Conservation (phyloP, 2,113 vertebrate genomes). For the Gila orcuttii region DNA sequence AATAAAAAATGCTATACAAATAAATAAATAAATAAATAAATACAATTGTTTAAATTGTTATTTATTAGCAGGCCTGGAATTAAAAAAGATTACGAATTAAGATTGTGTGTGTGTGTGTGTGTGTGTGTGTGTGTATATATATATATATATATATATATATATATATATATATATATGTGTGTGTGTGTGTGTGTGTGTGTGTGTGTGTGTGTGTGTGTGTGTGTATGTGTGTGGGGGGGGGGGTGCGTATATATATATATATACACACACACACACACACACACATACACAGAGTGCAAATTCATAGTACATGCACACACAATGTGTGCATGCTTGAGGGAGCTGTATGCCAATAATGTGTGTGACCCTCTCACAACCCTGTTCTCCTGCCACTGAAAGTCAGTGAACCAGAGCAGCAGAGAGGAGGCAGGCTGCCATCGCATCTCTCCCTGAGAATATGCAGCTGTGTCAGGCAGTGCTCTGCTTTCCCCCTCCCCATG, state of each 20-base stretch:
- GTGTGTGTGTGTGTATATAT: too few species aligned
- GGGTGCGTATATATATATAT: background rate
- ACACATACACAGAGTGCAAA: background rate
- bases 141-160: too few species aligned
- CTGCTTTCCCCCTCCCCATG: slow-evolving; percentile 57
- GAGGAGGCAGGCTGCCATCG: slow-evolving; percentile 60
- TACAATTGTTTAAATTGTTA: background rate
- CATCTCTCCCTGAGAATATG: slow-evolving; percentile 61
- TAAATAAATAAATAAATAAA: too few species aligned
- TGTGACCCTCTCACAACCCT: slow-evolving; percentile 21
- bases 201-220: too few species aligned
- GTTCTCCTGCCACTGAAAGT: slow-evolving; percentile 42
- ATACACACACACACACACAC: too few species aligned
- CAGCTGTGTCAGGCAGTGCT: slow-evolving; percentile 63
- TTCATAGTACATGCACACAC: too few species aligned
- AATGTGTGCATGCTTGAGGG: background rate
- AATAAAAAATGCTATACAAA: background rate
- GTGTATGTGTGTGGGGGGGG: too few species aligned
- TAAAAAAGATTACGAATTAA: background rate
- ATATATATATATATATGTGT: background rate
- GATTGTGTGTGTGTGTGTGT: too few species aligned
- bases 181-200: too few species aligned
- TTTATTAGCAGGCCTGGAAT: background rate
- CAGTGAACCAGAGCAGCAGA: slow-evolving; percentile 53
- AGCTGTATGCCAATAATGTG: slow-evolving; percentile 28